Conservation (phyloP, 2,888 invertebrate genomes). For the Hemicrepidius hirtus region DNA sequence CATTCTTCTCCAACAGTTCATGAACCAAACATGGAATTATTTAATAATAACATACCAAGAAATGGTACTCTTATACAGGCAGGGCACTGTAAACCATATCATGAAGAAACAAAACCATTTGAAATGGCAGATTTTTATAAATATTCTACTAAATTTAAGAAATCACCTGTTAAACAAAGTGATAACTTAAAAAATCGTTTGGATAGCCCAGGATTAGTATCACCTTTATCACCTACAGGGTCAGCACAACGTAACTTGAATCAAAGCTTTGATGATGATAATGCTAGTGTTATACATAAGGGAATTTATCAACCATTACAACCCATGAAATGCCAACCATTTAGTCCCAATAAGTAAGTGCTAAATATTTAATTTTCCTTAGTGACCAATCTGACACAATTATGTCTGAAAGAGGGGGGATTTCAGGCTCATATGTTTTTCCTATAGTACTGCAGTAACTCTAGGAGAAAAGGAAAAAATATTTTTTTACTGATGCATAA, state of each 20-base stretch:
- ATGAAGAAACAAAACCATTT: conserved; percentile 96
- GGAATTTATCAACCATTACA: conserved; percentile 73
- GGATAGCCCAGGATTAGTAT: conserved; percentile 27
- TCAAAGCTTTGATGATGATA: conserved; percentile 50
- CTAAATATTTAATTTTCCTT: conserved; percentile 24
- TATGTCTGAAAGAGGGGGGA: no score
- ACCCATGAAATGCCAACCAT: conserved; percentile 73
- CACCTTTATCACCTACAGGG: conserved; percentile 48
- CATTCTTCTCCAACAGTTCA: conserved; percentile 63
- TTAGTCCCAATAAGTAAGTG: conserved; percentile 57
- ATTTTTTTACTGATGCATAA: no score
- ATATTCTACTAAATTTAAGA: conserved; percentile 96
- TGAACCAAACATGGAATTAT: conserved; percentile 67
- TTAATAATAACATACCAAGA: conserved; percentile 82
- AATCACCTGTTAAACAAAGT: conserved; percentile 62
- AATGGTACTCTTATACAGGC: conserved; percentile 91
- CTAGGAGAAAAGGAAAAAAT: no score
- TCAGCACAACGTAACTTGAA: conserved; percentile 39
- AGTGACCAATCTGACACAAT: no score
- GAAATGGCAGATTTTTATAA: conserved; percentile 99
- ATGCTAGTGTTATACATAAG: conserved; percentile 63
- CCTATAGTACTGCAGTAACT: no score
- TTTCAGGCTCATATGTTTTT: no score
- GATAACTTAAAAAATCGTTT: conserved; percentile 4
- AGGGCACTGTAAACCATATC: conserved; percentile 92